These are phyloP conservation scores for Paedocypris micromegethes DNA, from an alignment of 2,797 vertebrate species.

Conservation along the genomic window DNA sequence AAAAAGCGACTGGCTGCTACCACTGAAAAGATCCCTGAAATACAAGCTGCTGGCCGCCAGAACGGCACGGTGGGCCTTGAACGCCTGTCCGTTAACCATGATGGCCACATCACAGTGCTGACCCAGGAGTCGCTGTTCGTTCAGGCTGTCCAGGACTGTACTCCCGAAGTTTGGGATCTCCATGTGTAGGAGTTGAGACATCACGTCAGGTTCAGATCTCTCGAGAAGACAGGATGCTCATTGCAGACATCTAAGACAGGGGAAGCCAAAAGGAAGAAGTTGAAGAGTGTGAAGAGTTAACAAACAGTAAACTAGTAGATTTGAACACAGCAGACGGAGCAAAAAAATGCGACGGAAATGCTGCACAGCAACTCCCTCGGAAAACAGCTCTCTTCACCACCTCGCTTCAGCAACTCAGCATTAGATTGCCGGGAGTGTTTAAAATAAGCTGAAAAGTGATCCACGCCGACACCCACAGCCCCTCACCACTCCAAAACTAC, in stretches of 20 bases:
- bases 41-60: conserved; percentile 93
- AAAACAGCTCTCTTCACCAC: conserved; percentile 38
- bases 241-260: conserved; percentile 47
- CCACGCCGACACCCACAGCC: conserved; percentile 36
- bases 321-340: conserved; percentile 36
- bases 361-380: conserved; percentile 49
- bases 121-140: conserved; percentile 89
- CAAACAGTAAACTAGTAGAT: conserved; percentile 30
- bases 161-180: conserved; percentile 96
- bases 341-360: conserved; percentile 46
- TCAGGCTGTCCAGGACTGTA: conserved; percentile 89
- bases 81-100: conserved; percentile 91
- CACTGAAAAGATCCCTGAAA: conserved; percentile 92
- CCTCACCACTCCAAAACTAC: conserved; percentile 47
- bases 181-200: conserved; percentile 91
- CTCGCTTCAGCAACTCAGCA: conserved; percentile 45
- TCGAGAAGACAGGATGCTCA: conserved; percentile 38
- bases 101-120: conserved; percentile 97
- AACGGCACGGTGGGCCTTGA: conserved; percentile 91
- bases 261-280: conserved; percentile 24
- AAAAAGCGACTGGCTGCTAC: conserved; percentile 83
- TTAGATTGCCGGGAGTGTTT: conserved; percentile 44
- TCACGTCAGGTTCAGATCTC: conserved; percentile 57
- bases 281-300: conserved; percentile 18
- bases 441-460: conserved; percentile 50